Conservation (phyloP, 1,140 invertebrate species). For the Cataglyphis hispanica region DNA sequence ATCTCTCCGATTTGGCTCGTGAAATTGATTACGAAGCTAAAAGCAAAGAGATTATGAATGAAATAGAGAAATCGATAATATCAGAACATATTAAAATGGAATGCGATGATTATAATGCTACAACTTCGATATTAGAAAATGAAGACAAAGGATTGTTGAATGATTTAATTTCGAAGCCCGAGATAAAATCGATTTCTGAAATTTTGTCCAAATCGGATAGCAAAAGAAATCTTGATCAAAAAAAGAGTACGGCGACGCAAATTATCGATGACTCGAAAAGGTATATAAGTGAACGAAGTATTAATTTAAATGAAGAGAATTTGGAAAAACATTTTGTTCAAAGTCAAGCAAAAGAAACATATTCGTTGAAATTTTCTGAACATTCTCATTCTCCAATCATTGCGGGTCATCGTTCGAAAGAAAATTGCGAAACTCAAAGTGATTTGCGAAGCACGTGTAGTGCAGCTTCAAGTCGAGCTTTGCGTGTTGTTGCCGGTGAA, state of each 20-base stretch:
- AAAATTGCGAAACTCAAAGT: not conserved
- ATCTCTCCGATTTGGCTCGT: constrained; percentile 63
- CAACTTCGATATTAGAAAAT: constrained; percentile 67
- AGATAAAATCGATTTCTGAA: constrained; percentile 79
- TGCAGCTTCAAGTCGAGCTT: not conserved
- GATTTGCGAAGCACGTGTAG: not conserved
- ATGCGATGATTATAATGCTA: constrained; percentile 45
- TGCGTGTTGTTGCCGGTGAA: not conserved
- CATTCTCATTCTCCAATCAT: constrained; percentile 23
- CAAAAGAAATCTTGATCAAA: constrained; percentile 19
- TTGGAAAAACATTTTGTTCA: constrained; percentile 20
- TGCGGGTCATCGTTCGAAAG: constrained; percentile 35
- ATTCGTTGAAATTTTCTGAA: constrained; percentile 19
- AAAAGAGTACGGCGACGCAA: not conserved
- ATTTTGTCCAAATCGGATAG: constrained; percentile 76
- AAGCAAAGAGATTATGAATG: constrained; percentile 82
- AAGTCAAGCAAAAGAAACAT: not conserved
- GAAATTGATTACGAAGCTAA: constrained; percentile 81
- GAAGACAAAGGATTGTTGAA: constrained; percentile 76
- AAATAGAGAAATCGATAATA: constrained; percentile 83
- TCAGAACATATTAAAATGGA: constrained; percentile 76
- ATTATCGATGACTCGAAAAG: not conserved
- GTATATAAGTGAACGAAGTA: not conserved
- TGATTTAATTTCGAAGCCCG: constrained; percentile 74
- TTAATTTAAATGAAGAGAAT: constrained; percentile 4